phyloP scores from a whole-genome alignment of 2,888 invertebrate genomes.

The Eristalis pertinax region DNA sequence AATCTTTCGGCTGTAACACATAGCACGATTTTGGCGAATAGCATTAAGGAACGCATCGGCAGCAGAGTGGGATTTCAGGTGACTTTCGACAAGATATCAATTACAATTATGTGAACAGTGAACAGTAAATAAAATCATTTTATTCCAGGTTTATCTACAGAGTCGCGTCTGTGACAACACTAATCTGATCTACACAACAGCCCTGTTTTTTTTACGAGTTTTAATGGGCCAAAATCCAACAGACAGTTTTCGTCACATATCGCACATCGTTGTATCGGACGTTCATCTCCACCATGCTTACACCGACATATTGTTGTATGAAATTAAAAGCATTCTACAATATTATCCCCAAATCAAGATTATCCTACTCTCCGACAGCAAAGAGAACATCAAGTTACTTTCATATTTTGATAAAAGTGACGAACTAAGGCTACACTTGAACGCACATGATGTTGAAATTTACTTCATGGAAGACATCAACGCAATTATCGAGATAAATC shows the following conservation, averaged over 20 bases:
- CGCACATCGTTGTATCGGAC: slow-evolving; percentile 95
- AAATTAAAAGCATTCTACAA: slow-evolving; percentile 88
- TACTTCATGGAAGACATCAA: slow-evolving; percentile 72
- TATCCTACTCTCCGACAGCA: slow-evolving; percentile 92
- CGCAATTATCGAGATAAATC: slow-evolving; percentile 41
- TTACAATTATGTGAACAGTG: neutral
- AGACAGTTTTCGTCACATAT: slow-evolving; percentile 79
- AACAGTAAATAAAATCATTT: neutral
- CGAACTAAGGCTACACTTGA: slow-evolving; percentile 52
- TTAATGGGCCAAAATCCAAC: slow-evolving; percentile 88
- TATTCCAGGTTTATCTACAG: slow-evolving; percentile 72
- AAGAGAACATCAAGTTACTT: slow-evolving; percentile 68
- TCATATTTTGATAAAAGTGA: slow-evolving; percentile 74
- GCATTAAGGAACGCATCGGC: slow-evolving; percentile 86
- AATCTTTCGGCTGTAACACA: slow-evolving; percentile 93
- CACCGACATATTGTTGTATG: slow-evolving; percentile 93
- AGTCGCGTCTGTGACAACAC: slow-evolving; percentile 75
- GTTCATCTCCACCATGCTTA: slow-evolving; percentile 95
- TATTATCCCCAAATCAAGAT: slow-evolving; percentile 88
- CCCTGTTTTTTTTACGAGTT: slow-evolving; percentile 85
- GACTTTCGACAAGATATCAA: slow-evolving; percentile 79
- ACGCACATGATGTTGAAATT: slow-evolving; percentile 24
- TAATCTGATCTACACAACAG: slow-evolving; percentile 76
- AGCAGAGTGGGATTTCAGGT: slow-evolving; percentile 93
- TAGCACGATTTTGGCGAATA: slow-evolving; percentile 89